Evolutionary conservation across 1,140 invertebrate species (phyloP).

Genomic region (Lordiphosa stackelbergi): DNA sequence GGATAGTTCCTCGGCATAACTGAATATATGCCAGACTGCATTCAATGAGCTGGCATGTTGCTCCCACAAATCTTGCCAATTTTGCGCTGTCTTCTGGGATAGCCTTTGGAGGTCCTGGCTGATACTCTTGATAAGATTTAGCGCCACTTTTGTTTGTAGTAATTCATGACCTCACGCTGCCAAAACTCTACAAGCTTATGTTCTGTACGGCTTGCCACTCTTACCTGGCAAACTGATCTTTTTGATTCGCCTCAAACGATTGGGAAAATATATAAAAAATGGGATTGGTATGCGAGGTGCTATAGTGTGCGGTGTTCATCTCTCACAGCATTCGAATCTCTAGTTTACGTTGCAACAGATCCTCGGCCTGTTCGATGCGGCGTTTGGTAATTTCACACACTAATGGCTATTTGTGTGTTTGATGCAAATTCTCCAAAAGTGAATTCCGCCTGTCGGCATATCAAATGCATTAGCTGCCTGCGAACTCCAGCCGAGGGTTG

Average conservation of each 20-base stretch:
- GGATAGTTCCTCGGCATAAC: too few relatives aligned
- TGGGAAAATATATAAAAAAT: conserved; percentile 55
- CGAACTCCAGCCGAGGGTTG: too few relatives aligned
- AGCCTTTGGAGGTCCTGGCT: conserved; percentile 78
- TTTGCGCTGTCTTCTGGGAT: conserved; percentile 77
- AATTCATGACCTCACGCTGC: conserved; percentile 87
- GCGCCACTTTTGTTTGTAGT: conserved; percentile 91
- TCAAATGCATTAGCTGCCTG: conserved; percentile 20
- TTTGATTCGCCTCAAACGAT: conserved; percentile 20
- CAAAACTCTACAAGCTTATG: conserved; percentile 83
- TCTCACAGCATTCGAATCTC: conserved; percentile 43
- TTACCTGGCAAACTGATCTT: conserved; percentile 5
- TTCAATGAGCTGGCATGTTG: conserved; percentile 77
- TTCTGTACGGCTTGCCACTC: conserved; percentile 30
- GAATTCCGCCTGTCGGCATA: conserved; percentile 1
- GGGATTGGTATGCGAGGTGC: conserved; percentile 49
- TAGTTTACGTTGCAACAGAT: conserved; percentile 43
- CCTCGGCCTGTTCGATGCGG: conserved; percentile 29
- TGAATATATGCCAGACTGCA: conserved; percentile 47
- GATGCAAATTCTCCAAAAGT: conserved; percentile 23
- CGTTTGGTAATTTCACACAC: conserved; percentile 36
- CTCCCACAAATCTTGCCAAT: conserved; percentile 75
- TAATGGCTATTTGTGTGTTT: conserved; percentile 44
- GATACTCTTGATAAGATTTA: conserved; percentile 81
- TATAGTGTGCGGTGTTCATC: conserved; percentile 58